Conservation (phyloP, 2,113 vertebrate genomes). For the Mystacornis crossleyi region DNA sequence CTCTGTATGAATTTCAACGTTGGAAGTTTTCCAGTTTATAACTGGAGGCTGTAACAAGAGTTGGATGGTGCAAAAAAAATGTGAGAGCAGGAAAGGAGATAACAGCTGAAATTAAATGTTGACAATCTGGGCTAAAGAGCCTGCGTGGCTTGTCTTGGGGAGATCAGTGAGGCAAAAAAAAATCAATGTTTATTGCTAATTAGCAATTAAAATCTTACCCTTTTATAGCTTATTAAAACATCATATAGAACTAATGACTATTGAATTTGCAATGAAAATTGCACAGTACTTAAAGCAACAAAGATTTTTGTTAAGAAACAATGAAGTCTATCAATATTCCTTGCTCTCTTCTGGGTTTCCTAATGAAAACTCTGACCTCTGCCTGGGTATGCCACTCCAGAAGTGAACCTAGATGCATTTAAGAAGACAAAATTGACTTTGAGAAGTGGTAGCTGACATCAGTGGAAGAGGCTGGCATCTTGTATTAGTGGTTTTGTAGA, state of each 20-base stretch:
- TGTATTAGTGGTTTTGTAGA: not conserved
- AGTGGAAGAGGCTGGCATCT: not conserved
- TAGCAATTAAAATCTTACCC: slow-evolving; percentile 34
- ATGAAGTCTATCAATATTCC: not conserved
- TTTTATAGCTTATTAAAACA: slow-evolving; percentile 39
- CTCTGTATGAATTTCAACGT: not conserved
- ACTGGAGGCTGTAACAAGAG: not conserved
- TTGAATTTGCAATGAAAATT: not conserved
- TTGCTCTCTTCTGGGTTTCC: not conserved
- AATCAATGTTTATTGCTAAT: slow-evolving; percentile 37
- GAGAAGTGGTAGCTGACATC: not conserved
- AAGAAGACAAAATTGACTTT: not conserved
- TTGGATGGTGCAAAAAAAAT: not conserved
- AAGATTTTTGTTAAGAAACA: not conserved
- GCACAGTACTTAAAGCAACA: not conserved
- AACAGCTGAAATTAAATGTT: not conserved
- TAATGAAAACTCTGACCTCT: not conserved
- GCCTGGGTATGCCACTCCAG: not conserved
- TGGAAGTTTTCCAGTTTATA: not conserved
- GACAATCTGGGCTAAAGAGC: not conserved
- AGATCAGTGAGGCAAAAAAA: not conserved
- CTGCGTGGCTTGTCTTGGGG: not conserved
- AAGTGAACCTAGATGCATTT: not conserved
- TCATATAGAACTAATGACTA: slow-evolving; percentile 6
- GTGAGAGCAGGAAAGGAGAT: not conserved